phyloP scores from a whole-genome alignment of 2,888 invertebrate species.

The Polydrusus pterygomalis region DNA sequence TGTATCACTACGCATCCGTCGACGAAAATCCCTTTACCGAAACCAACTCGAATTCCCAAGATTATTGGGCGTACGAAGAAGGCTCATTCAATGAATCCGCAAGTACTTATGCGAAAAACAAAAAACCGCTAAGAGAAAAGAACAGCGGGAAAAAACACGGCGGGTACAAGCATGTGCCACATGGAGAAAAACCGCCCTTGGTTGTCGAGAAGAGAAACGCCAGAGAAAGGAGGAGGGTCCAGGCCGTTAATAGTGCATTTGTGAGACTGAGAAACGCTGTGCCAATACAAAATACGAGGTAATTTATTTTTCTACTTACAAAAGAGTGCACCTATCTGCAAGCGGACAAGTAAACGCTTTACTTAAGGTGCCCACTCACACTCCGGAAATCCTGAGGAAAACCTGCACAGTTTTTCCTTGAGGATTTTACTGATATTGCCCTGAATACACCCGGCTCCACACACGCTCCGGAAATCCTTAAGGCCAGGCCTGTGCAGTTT shows the following conservation, averaged over 20 bases:
- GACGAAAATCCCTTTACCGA: slow-evolving; percentile 24
- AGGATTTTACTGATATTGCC: no score
- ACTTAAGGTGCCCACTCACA: no score
- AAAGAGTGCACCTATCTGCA: no score
- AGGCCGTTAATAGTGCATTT: slow-evolving; percentile 80
- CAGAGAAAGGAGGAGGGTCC: slow-evolving; percentile 77
- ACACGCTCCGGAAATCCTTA: no score
- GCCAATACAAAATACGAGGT: slow-evolving; percentile 74
- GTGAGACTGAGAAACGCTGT: slow-evolving; percentile 75
- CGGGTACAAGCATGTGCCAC: slow-evolving; percentile 67
- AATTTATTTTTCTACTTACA: slow-evolving; percentile 36
- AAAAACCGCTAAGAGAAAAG: slow-evolving; percentile 40
- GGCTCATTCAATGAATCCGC: not conserved
- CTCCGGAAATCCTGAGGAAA: no score
- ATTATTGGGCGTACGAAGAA: slow-evolving; percentile 24
- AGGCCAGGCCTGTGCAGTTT: no score
- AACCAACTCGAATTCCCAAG: slow-evolving; percentile 29
- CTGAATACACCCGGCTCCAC: no score
- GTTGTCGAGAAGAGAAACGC: slow-evolving; percentile 77
- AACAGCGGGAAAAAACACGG: slow-evolving; percentile 19
- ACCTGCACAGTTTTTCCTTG: no score
- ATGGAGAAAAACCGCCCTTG: slow-evolving; percentile 75
- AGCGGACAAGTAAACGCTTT: no score
- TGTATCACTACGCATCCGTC: slow-evolving; percentile 17
- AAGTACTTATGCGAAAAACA: not conserved